These are phyloP conservation scores for Drosophila limbata DNA, from an alignment of 2,888 invertebrate genomes.

Conservation along the genomic window DNA sequence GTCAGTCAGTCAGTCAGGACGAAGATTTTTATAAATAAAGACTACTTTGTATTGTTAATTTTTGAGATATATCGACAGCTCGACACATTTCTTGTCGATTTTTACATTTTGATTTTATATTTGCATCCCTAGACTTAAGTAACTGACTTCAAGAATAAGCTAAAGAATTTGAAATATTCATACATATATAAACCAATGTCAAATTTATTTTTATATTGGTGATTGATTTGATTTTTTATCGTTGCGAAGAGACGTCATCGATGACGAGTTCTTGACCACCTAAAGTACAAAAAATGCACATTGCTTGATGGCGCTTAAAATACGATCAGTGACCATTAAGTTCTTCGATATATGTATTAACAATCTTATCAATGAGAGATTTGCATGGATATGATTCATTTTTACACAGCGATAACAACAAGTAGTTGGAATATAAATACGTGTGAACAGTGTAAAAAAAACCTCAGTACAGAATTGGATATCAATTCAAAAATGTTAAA, in stretches of 20 bases:
- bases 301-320: slow-evolving; percentile 33
- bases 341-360: slow-evolving; percentile 23
- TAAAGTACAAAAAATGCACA: too few relatives aligned
- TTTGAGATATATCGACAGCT: too few relatives aligned
- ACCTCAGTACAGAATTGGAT: slow-evolving; percentile 30
- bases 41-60: too few relatives aligned
- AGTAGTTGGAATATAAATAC: slow-evolving; percentile 34
- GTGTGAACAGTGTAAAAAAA: neutral
- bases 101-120: too few relatives aligned
- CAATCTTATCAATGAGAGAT: slow-evolving; percentile 52
- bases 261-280: slow-evolving; percentile 18
- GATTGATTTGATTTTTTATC: neutral
- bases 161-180: too few relatives aligned
- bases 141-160: too few relatives aligned
- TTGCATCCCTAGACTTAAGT: too few relatives aligned
- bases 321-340: slow-evolving; percentile 19
- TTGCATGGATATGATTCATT: slow-evolving; percentile 46
- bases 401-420: slow-evolving; percentile 32
- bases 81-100: too few relatives aligned
- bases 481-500: slow-evolving; percentile 32
- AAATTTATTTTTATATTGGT: too few relatives aligned
- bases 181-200: too few relatives aligned
- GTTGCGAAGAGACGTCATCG: slow-evolving; percentile 11
- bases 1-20: too few relatives aligned
- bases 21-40: too few relatives aligned